Evolutionary conservation across 2,113 vertebrate species (phyloP).

Genomic region (Cottus gobio): DNA sequence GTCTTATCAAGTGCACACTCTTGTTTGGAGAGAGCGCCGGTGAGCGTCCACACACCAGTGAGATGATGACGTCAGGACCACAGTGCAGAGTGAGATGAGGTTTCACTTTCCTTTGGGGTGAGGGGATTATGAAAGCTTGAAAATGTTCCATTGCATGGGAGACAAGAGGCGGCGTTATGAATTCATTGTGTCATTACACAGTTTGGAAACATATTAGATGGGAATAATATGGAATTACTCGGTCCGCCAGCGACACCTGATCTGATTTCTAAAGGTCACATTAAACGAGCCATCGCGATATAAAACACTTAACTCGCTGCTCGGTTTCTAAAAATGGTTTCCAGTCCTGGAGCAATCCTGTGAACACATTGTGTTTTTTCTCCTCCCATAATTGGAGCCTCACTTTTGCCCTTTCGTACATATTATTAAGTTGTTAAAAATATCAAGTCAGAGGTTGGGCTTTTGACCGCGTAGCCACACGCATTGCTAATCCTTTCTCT

Average conservation of each 20-base stretch:
- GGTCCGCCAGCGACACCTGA: conserved; percentile 58
- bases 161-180: conserved; percentile 28
- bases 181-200: conserved; percentile 68
- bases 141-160: conserved; percentile 41
- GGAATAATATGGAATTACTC: conserved; percentile 74
- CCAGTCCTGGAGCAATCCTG: conserved; percentile 73
- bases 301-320: conserved; percentile 71
- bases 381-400: conserved; percentile 72
- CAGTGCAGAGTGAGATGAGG: conserved; percentile 45
- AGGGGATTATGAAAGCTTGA: conserved; percentile 53
- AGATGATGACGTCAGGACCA: conserved; percentile 60
- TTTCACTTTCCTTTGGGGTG: conserved; percentile 50
- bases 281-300: conserved; percentile 66
- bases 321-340: conserved; percentile 79
- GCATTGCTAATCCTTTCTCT: conserved; percentile 74
- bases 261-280: conserved; percentile 64
- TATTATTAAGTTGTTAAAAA: conserved; percentile 84
- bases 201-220: conserved; percentile 64
- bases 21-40: conserved; percentile 35
- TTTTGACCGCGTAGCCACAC: conserved; percentile 77
- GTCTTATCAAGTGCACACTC: conserved; percentile 69
- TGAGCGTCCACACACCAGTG: no score
- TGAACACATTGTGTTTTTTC: conserved; percentile 75
- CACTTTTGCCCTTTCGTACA: conserved; percentile 75
- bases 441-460: conserved; percentile 76